Conservation (phyloP, 2,797 vertebrate genomes). For the Arnoldichthys spilopterus region DNA sequence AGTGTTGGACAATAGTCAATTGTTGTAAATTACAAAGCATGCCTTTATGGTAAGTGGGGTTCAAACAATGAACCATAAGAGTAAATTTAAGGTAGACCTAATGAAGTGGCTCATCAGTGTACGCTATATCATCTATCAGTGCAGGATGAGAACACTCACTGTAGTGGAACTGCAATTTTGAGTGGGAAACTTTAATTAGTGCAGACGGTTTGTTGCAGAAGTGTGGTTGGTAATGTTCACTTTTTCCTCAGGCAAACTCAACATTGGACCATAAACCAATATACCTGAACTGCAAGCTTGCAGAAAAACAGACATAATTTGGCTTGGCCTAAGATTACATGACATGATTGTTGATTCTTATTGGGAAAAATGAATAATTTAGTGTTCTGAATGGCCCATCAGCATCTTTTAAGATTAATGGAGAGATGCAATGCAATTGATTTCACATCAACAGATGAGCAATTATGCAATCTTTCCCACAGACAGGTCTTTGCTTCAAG, state of each 20-base stretch:
- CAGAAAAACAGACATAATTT: background rate
- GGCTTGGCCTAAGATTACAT: background rate
- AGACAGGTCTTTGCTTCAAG: constrained; percentile 26
- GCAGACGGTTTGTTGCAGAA: background rate
- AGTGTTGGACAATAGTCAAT: no score
- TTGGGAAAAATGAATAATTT: constrained; percentile 11
- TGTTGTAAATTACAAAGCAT: no score
- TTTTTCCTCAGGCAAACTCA: background rate
- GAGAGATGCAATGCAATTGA: constrained; percentile 1
- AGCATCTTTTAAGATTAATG: constrained; percentile 11
- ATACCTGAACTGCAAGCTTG: background rate
- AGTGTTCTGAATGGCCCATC: background rate
- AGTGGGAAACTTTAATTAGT: constrained; percentile 10
- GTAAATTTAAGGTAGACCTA: background rate
- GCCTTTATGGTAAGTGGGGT: no score
- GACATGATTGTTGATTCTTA: background rate
- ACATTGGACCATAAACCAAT: background rate
- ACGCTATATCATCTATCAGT: background rate
- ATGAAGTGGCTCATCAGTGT: background rate
- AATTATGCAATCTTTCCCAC: constrained; percentile 30
- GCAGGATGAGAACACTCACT: background rate
- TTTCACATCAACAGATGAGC: constrained; percentile 40
- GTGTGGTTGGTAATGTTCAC: background rate
- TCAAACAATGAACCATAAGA: no score
- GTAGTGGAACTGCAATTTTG: background rate